Evolutionary conservation across 2,113 vertebrate genomes (phyloP), one percentile per base, ranked within the genome.

Genomic region (Callospermophilus lateralis): DNA sequence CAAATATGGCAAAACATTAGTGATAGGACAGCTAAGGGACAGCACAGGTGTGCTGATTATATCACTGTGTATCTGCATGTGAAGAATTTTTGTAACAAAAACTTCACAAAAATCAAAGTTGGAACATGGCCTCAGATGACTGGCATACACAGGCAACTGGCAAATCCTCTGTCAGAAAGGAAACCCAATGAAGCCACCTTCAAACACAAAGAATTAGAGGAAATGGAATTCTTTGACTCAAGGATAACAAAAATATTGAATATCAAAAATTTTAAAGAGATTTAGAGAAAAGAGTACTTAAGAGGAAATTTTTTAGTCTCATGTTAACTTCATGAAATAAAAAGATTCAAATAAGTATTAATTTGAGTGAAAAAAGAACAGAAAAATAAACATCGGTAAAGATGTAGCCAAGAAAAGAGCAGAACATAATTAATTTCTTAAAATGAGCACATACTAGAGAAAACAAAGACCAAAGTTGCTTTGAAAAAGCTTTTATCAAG

Each of bases 341-440:
- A 88, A 72, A 42, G 6, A 42, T 68, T 77, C 68, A 83, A 73
- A 53, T 84, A 94, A 79, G 42, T 17, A 84, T 67, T 83, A 34
- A 51, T 10, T 39, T 76, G 4, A 89, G 3, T 34, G 13, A 8
- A 16, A 17, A 51, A 26, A 42, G 22, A 77, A 17, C 45, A 48
- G 13, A 61, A 89, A 96, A 78, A 93, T 74, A 79, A 76, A 55
- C 10, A 79, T 34, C 37, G 87, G 9, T 34, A 94, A 92, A 85
- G 68, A 74, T 22, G 37, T 5, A 74, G 28, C 28, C 85, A 76
- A 73, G 68, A 1, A 8, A 63, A 32, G n/a, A 55, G 19, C 7
- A 93, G 1, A 68, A 76, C 8, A 42, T 45, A 34, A 76, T 53
- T 42, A 34, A 76, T 53, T 95, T 84, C 45, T 87, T 26, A 77